Conservation (phyloP, 64 coral and sea anemone species). For the Trachythela sp. region DNA sequence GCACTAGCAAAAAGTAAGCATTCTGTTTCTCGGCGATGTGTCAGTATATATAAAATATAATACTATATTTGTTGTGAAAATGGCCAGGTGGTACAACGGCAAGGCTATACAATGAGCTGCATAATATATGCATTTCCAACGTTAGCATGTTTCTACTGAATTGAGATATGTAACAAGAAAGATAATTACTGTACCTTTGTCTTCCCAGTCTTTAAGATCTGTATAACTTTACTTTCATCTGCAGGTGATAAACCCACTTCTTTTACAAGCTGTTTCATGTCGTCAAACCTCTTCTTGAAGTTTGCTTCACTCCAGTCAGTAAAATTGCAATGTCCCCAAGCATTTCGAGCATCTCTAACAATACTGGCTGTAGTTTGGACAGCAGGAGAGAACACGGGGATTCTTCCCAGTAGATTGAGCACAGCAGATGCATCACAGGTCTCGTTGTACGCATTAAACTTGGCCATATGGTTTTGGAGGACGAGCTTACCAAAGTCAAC, state of each 20-base stretch:
- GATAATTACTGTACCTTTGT: background rate
- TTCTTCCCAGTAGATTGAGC: background rate
- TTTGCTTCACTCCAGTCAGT: background rate
- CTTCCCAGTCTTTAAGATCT: slow-evolving; percentile 25
- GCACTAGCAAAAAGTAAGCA: too few relatives aligned
- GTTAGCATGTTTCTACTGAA: too few relatives aligned
- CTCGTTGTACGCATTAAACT: slow-evolving; percentile 21
- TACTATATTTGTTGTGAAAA: too few relatives aligned
- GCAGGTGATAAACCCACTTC: background rate
- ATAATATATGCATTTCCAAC: too few relatives aligned
- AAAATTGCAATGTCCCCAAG: slow-evolving; percentile 25
- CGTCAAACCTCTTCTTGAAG: background rate
- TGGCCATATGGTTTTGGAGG: slow-evolving; percentile 32
- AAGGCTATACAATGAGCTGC: too few relatives aligned
- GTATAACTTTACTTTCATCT: background rate
- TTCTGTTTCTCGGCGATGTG: too few relatives aligned
- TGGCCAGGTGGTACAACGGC: too few relatives aligned
- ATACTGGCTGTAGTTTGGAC: background rate
- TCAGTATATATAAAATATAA: too few relatives aligned
- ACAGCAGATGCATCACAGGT: slow-evolving; percentile 34
- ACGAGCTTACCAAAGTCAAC: slow-evolving; percentile 42
- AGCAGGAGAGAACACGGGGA: slow-evolving; percentile 24
- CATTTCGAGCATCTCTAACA: background rate
- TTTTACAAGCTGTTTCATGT: background rate
- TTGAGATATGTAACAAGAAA: too few relatives aligned